phyloP scores from a whole-genome alignment of 2,797 vertebrate species.

The Psittacula echo region DNA sequence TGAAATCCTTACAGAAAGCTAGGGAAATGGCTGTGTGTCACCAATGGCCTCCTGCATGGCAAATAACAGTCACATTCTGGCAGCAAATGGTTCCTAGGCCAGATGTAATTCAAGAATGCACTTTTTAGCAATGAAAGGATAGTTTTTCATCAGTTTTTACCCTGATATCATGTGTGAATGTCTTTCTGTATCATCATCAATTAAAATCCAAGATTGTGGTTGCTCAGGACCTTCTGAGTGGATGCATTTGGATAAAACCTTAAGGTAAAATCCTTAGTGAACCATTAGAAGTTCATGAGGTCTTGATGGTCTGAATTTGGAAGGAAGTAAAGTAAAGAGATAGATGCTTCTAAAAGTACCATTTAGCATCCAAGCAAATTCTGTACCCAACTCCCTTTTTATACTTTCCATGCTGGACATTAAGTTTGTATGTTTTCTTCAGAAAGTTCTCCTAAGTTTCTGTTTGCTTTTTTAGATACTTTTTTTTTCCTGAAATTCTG shows the following conservation, averaged over 20 bases:
- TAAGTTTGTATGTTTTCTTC: background rate
- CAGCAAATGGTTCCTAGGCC: background rate
- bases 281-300: background rate
- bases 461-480: background rate
- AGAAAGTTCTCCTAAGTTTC: background rate
- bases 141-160: background rate
- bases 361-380: background rate
- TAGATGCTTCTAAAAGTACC: background rate
- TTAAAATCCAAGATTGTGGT: background rate
- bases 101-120: background rate
- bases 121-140: background rate
- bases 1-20: background rate
- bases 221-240: background rate
- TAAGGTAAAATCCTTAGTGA: background rate
- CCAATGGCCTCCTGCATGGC: background rate
- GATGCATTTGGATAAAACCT: background rate
- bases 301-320: background rate
- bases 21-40: background rate
- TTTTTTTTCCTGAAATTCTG: background rate
- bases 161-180: background rate
- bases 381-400: background rate
- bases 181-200: background rate
- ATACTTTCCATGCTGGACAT: background rate
- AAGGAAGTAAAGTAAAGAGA: background rate
- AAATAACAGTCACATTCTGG: accelerated